Base-by-base conservation (phyloP, 2,888 invertebrate species). In the Amaurobius ferox region DNA sequence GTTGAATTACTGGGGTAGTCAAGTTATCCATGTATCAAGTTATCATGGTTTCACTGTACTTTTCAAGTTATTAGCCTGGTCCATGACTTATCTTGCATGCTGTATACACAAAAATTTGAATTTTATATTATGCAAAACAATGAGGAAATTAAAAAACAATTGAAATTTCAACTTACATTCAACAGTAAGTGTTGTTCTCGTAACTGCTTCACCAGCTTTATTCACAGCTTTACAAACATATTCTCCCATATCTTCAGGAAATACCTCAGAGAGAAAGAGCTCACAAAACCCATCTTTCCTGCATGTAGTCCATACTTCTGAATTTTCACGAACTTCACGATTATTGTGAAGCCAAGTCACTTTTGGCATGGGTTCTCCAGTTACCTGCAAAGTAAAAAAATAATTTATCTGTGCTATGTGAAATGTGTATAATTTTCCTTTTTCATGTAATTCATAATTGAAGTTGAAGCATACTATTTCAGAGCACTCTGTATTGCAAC, bases 211-310 rank as follows among this genome's bases (percentile, higher is more conserved):
- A 70, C 98, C 98, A 88, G 96, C 94, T 92, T 97, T 97, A 90
- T 98, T 98, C 30, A 95, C 94, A 55, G 98, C 98, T 90, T 97
- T 94, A 91, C 98, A 98, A 92, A 98, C 97, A 91, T 98, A 98
- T 85, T 94, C 94, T 71, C 98, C 98, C 66, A 96, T 96, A 91
- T 98, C 98, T 92, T 98, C 97, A 92, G 97, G 98, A 92, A 90
- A 98, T 64, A 95, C 93, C 90, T 95, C 94, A 90, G 94, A 94
- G 86, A 97, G 94, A 89, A 96, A 93, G 23, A 97, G 92, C 81
- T 95, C 94, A n/a, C 96, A 96, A 90, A 94, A 94, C 90, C 97
- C 97, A 67, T 94, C 94, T 90, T 93, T 93, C 13, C 88, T 66
- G 5, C 62, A 68, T 1, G 95, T 94, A 89, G 96, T 94, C 89